Conservation (phyloP, 2,113 vertebrate genomes). For the Suncus etruscus region DNA sequence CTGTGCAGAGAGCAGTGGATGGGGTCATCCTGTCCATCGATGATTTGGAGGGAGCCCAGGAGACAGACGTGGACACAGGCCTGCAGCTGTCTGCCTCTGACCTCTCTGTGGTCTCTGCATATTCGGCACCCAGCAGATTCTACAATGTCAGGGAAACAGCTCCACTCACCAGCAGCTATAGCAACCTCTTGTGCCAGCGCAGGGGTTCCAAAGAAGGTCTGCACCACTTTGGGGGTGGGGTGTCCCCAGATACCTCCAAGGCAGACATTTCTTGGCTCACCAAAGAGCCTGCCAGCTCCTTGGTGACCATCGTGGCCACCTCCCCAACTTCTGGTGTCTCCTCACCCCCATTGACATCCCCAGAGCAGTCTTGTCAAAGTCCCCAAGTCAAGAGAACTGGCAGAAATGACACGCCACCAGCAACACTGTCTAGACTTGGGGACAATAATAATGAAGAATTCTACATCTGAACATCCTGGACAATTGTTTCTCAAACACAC, state of each 20-base stretch:
- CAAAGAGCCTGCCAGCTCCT: slow-evolving; percentile 79
- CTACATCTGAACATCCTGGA: slow-evolving; percentile 88
- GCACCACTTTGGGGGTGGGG: slow-evolving; percentile 76
- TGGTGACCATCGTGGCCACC: background rate
- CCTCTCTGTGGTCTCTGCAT: slow-evolving; percentile 93
- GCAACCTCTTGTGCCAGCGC: slow-evolving; percentile 26
- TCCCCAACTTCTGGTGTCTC: slow-evolving; percentile 49
- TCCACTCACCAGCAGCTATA: slow-evolving; percentile 57
- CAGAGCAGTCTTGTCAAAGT: slow-evolving; percentile 18
- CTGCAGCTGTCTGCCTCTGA: slow-evolving; percentile 90
- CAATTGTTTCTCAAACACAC: background rate
- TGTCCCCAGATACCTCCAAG: slow-evolving; percentile 63
- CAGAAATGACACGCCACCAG: background rate
- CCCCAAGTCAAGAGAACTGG: background rate
- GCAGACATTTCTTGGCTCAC: slow-evolving; percentile 71
- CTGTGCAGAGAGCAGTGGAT: slow-evolving; percentile 75
- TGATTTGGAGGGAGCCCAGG: slow-evolving; percentile 91
- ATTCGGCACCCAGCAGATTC: slow-evolving; percentile 88
- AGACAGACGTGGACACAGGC: slow-evolving; percentile 97
- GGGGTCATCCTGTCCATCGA: slow-evolving; percentile 89
- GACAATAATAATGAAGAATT: slow-evolving; percentile 88
- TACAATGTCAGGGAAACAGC: slow-evolving; percentile 73
- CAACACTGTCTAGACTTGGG: accelerated
- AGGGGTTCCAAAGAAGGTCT: slow-evolving; percentile 77
- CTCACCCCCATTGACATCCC: slow-evolving; percentile 56